Evolutionary conservation across 2,888 invertebrate genomes (phyloP).

Genomic region (Trypoxylon attenuatum): DNA sequence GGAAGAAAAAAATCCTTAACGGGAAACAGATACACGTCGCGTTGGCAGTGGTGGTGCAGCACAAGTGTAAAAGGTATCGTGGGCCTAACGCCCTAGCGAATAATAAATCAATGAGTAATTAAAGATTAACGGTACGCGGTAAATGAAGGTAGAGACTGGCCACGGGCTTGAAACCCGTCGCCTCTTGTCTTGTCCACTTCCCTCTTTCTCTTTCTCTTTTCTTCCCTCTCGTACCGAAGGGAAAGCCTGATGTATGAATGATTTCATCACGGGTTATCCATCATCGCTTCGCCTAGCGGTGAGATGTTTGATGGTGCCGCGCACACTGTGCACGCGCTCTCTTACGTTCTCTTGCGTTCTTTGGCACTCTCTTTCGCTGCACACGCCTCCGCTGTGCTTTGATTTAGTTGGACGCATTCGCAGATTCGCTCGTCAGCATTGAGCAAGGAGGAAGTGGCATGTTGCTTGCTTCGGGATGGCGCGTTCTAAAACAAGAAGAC

Average conservation of each 20-base stretch:
- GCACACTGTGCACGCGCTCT: too few species aligned
- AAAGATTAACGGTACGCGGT: slow-evolving; percentile 68
- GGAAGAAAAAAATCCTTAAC: slow-evolving; percentile 12
- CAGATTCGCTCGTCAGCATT: slow-evolving; percentile 3
- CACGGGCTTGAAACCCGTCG: neutral
- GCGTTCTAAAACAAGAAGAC: too few species aligned
- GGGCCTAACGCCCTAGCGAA: slow-evolving; percentile 47
- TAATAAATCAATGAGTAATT: slow-evolving; percentile 72
- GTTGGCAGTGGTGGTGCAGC: too few species aligned
- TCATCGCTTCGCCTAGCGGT: slow-evolving; percentile 67
- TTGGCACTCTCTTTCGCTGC: slow-evolving; percentile 23
- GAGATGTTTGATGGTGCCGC: slow-evolving; percentile 69
- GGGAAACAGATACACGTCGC: neutral
- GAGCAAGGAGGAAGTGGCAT: slow-evolving; percentile 5
- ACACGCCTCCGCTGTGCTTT: slow-evolving; percentile 12
- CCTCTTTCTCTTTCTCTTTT: neutral
- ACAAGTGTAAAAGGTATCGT: slow-evolving; percentile 50
- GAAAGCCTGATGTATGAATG: slow-evolving; percentile 67
- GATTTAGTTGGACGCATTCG: slow-evolving; percentile 23
- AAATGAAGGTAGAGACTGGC: slow-evolving; percentile 44
- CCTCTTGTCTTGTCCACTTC: neutral
- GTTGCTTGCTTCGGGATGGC: neutral
- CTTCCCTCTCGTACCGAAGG: neutral
- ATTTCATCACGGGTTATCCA: slow-evolving; percentile 71
- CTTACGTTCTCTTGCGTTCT: slow-evolving; percentile 29